These are phyloP conservation scores for Xylota segnis DNA, from an alignment of 2,888 invertebrate genomes.

Conservation along the genomic window DNA sequence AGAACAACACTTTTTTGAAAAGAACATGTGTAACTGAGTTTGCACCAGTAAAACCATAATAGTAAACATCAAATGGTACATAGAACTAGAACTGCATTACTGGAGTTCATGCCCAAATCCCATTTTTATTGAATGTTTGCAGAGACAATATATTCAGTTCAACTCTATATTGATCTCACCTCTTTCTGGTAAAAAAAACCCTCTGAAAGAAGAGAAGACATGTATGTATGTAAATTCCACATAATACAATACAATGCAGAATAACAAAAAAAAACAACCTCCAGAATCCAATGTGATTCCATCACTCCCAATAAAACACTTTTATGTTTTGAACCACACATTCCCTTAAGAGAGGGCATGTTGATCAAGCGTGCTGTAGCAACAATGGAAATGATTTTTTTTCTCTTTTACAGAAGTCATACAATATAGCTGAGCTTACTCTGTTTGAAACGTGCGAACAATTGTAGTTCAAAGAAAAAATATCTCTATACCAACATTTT, in stretches of 20 bases:
- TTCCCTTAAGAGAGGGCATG: not conserved
- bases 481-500: not conserved
- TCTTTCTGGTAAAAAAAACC: too few species aligned
- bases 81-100: too few species aligned
- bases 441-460: not conserved
- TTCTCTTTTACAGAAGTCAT: not conserved
- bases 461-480: not conserved
- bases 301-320: not conserved
- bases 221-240: too few species aligned
- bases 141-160: too few species aligned
- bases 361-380: not conserved
- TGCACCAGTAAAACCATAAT: too few species aligned
- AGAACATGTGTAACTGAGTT: too few species aligned
- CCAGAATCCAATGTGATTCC: not conserved
- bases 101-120: too few species aligned
- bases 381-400: not conserved
- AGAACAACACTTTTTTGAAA: too few species aligned
- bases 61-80: too few species aligned
- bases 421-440: not conserved
- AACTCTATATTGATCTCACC: too few species aligned
- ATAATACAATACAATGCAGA: not conserved
- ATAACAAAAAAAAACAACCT: not conserved
- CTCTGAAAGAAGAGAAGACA: too few species aligned
- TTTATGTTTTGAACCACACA: not conserved
- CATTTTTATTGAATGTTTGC: too few species aligned